A percentile compares a stretch with the other conserved stretches of the same genome.
phyloP scores from a whole-genome alignment of 2,888 invertebrate species.

The Dicyrtoma fusca region DNA sequence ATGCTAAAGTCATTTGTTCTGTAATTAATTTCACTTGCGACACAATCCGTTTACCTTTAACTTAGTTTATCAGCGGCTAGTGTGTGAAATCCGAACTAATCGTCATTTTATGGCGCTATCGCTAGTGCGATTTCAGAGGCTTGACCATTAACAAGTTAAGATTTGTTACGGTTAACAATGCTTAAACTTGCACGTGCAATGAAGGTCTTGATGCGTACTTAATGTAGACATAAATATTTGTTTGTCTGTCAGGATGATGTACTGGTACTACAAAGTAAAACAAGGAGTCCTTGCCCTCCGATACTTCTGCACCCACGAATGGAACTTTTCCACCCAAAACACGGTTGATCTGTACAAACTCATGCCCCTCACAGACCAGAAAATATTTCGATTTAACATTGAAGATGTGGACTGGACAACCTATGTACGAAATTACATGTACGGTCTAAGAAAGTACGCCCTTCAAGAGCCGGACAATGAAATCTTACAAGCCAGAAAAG shows the following conservation, averaged over 20 bases:
- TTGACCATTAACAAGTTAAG: too few species aligned
- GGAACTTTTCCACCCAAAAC: constrained; percentile 74
- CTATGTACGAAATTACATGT: constrained; percentile 78
- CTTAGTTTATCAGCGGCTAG: too few species aligned
- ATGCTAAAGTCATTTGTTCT: too few species aligned
- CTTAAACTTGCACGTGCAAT: too few species aligned
- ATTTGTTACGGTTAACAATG: too few species aligned
- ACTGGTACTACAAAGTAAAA: constrained; percentile 78
- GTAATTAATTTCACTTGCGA: too few species aligned
- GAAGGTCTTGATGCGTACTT: too few species aligned
- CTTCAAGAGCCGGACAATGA: constrained; percentile 74
- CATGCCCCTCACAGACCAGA: constrained; percentile 63
- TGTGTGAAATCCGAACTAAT: too few species aligned
- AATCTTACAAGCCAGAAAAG: constrained; percentile 68
- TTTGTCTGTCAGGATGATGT: constrained; percentile 83
- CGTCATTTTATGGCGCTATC: too few species aligned
- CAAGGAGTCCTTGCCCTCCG: constrained; percentile 76
- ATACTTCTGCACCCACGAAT: constrained; percentile 83
- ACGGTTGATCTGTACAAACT: constrained; percentile 66
- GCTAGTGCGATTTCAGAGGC: too few species aligned
- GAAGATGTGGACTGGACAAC: constrained; percentile 73
- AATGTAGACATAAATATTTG: too few species aligned
- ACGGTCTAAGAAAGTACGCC: constrained; percentile 82
- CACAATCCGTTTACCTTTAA: too few species aligned
- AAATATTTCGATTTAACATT: constrained; percentile 70